phyloP scores from a whole-genome alignment of 2,888 invertebrate genomes.

The Cantharis rustica region DNA sequence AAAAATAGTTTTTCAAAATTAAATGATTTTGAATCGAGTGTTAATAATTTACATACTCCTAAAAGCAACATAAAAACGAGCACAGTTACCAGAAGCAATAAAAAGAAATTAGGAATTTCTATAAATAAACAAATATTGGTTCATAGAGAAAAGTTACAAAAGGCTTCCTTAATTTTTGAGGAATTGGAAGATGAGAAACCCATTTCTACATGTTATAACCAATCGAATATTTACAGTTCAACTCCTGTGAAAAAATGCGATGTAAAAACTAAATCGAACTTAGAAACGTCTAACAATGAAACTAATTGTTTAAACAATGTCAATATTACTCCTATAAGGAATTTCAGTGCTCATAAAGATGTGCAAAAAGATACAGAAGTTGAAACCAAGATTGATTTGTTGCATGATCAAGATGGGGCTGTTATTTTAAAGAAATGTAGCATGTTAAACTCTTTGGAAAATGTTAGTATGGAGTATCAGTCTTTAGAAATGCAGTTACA shows the following conservation, averaged over 20 bases:
- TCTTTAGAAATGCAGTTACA: background rate
- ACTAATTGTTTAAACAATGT: background rate
- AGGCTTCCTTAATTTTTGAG: background rate
- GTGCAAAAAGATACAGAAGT: background rate
- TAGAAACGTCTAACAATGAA: background rate
- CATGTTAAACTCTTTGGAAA: background rate
- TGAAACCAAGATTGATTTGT: background rate
- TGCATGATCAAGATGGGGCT: background rate
- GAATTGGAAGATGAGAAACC: slow-evolving; percentile 32
- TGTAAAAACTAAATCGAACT: background rate
- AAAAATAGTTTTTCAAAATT: background rate
- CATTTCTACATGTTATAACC: slow-evolving; percentile 31
- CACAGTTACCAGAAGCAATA: background rate
- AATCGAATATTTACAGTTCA: slow-evolving; percentile 25
- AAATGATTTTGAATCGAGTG: background rate
- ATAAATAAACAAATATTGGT: background rate
- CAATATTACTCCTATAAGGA: slow-evolving; percentile 5
- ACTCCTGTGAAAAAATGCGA: slow-evolving; percentile 1
- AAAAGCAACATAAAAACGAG: background rate
- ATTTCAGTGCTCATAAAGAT: background rate
- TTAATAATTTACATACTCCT: background rate
- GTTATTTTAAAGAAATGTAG: background rate
- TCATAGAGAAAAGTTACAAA: background rate
- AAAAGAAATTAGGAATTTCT: background rate
- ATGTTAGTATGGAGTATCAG: background rate